Conservation (phyloP, 2,113 vertebrate genomes). For the Crotalus viridis region DNA sequence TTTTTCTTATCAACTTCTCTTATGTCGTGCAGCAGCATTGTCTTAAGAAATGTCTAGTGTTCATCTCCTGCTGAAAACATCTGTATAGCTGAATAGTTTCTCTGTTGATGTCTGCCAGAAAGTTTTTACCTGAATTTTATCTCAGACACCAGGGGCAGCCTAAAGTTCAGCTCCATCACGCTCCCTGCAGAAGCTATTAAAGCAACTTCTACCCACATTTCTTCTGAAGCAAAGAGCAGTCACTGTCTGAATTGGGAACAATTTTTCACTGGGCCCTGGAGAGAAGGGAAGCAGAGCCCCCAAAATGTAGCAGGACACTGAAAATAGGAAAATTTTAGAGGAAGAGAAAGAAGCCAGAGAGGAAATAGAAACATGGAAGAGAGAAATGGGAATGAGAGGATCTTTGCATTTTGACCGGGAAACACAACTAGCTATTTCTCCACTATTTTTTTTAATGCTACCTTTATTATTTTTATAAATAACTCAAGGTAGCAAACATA, state of each 20-base stretch:
- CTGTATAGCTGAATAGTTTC: fast-evolving
- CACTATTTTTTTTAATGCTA: too few relatives aligned
- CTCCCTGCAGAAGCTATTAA: background rate
- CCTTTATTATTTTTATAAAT: too few relatives aligned
- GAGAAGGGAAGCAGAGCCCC: background rate
- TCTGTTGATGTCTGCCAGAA: background rate
- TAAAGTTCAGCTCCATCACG: too few relatives aligned
- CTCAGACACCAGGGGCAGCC: background rate
- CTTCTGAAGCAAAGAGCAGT: fast-evolving
- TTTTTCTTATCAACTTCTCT: fast-evolving
- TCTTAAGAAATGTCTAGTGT: background rate
- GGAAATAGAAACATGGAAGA: background rate
- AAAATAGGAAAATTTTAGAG: background rate
- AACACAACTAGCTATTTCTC: too few relatives aligned
- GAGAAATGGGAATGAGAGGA: background rate
- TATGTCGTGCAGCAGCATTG: fast-evolving
- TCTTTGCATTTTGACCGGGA: too few relatives aligned
- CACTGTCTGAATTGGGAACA: background rate
- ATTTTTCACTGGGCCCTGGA: fast-evolving
- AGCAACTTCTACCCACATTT: background rate
- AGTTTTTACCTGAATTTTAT: background rate
- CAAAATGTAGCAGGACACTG: background rate
- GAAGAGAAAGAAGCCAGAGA: background rate
- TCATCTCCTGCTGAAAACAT: background rate
- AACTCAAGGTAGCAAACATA: too few relatives aligned